Evolutionary conservation across 2,888 invertebrate genomes (phyloP), one percentile per base, ranked within the genome.

Genomic region (Bembecia ichneumoniformis): DNA sequence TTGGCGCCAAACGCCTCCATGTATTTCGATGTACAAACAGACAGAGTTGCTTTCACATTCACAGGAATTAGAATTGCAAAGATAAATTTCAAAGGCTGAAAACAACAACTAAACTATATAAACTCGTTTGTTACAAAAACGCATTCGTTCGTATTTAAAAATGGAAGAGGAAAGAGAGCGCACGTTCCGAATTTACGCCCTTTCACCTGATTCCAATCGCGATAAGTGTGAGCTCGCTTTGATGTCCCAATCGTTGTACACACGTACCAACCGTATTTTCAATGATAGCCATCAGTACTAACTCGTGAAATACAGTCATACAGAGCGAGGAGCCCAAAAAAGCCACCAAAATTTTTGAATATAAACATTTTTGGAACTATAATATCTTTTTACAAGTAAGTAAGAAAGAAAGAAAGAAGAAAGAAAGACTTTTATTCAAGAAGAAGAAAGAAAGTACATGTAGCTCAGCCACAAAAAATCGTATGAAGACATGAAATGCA

Each of bases 181-280:
- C 71, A 72, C 73, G 74, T 72, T 56, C 59, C 49, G 56, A 60
- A 60, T 69, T 71, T 68, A 71, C 66, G 58, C 58, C 59, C 59
- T 58, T 61, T 60, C 59, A 52, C 54, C 63, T 61, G 73, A 73
- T 74, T 62, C 58, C 63, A 62, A 68, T 70, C 61, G 53, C 53
- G 71, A 73, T 71, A 71, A 60, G 58, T 15, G 52, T 10, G 16
- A 47, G 46, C 47, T 46, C 44, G 15, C 40, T 51, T 48, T 49
- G 52, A 52, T 58, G 55, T 57, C 57, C 52, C 55, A 52, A 57
- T 56, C 56, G 55, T 55, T 53, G 55, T 51, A 53, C 55, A 55
- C 58, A 60, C 58, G 60, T 58, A 43, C 54, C 49, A 45, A 43
- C 51, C 55, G 56, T 61, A 58, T 57, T 59, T 59, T 51, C 51